phyloP scores from a whole-genome alignment of 1,140 invertebrate genomes.

The Watersipora subatra region DNA sequence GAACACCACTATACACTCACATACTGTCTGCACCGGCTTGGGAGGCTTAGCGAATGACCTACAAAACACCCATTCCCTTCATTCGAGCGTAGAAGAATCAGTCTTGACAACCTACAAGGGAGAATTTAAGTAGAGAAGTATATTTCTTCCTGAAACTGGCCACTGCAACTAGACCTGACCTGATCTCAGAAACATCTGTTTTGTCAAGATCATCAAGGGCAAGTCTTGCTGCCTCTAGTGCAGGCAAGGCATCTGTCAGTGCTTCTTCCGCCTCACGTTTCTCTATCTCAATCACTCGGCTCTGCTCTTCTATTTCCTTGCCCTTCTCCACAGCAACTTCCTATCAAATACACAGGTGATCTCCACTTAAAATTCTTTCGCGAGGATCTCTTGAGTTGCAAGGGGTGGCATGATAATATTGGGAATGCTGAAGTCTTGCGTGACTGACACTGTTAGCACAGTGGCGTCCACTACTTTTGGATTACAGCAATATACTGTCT shows the following conservation, averaged over 20 bases:
- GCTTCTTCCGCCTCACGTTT: constrained; percentile 59
- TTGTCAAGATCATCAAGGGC: constrained; percentile 64
- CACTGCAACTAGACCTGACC: no score
- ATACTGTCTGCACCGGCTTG: constrained; percentile 62
- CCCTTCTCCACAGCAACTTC: constrained; percentile 53
- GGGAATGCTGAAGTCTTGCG: no score
- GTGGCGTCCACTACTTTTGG: no score
- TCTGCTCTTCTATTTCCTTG: constrained; percentile 58
- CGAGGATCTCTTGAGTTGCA: no score
- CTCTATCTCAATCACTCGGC: constrained; percentile 55
- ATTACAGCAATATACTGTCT: no score
- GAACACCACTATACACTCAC: constrained; percentile 66
- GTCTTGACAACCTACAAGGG: no score
- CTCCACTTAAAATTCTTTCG: no score
- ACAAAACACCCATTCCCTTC: not conserved
- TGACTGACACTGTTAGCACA: no score
- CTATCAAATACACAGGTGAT: not conserved
- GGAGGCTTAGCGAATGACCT: constrained; percentile 65
- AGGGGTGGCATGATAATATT: no score
- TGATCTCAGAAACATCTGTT: constrained; percentile 69
- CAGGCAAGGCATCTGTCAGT: constrained; percentile 58
- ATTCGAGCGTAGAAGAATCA: no score
- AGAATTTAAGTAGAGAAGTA: no score
- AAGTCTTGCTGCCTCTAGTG: constrained; percentile 53
- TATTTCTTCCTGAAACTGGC: no score